Percentiles rank a stretch among this genome's conserved stretches.
These are phyloP conservation scores for Elgaria multicarinata DNA, from an alignment of 2,113 vertebrate species.

Conservation along the genomic window DNA sequence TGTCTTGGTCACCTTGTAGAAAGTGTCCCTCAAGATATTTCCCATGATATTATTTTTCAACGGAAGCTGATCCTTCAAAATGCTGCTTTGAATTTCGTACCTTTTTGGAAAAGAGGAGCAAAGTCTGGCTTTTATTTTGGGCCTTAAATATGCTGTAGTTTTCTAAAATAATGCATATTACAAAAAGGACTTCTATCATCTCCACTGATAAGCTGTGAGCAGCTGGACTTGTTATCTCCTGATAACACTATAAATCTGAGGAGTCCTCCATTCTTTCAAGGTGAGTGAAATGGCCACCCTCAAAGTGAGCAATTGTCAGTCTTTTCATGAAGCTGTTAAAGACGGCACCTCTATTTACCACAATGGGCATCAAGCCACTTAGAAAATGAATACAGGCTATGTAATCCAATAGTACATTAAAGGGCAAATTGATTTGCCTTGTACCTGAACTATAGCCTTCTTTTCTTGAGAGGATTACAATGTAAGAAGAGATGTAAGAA, in stretches of 20 bases:
- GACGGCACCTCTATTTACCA: conserved; percentile 45
- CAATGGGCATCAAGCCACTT: not conserved
- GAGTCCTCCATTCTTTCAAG: not conserved
- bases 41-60: not conserved
- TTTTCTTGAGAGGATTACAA: conserved; percentile 62
- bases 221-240: not conserved
- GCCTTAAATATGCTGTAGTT: not conserved
- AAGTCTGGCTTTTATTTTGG: not conserved
- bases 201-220: not conserved
- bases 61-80: not conserved
- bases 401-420: conserved; percentile 52
- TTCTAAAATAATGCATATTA: too few species aligned
- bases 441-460: conserved; percentile 25
- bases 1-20: too few species aligned
- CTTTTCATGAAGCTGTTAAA: conserved; percentile 34
- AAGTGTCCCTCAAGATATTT: not conserved
- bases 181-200: not conserved
- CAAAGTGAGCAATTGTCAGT: conserved; percentile 41
- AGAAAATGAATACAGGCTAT: conserved; percentile 52
- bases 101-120: not conserved
- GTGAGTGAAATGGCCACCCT: conserved; percentile 26
- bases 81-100: not conserved
- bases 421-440: conserved; percentile 59
- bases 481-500: conserved; percentile 52
- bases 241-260: conserved; percentile 21